phyloP scores from a whole-genome alignment of 2,113 vertebrate genomes.

The Cricetomys ansorgei region DNA sequence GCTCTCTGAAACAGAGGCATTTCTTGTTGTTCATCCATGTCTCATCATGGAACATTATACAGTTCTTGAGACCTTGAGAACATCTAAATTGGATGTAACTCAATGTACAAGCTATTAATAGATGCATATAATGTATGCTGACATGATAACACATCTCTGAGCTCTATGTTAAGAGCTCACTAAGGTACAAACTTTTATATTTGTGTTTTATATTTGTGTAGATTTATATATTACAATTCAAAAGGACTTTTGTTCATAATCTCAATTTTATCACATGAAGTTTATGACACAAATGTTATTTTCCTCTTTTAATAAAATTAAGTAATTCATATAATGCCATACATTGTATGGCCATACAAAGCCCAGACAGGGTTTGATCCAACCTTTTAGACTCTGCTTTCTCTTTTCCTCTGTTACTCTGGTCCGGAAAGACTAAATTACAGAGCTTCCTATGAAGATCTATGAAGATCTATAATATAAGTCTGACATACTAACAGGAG shows the following conservation, averaged over 20 bases:
- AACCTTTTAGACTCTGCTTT: background rate
- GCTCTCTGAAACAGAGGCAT: background rate
- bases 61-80: background rate
- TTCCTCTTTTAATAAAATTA: background rate
- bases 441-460: background rate
- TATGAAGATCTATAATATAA: background rate
- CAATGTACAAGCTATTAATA: background rate
- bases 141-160: background rate
- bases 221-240: background rate
- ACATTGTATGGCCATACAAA: background rate
- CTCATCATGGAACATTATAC: background rate
- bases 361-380: background rate
- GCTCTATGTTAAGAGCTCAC: conserved; percentile 1
- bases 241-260: conserved; percentile 5
- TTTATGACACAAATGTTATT: background rate
- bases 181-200: background rate
- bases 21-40: background rate
- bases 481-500: background rate
- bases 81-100: background rate
- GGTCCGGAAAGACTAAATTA: background rate
- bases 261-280: background rate
- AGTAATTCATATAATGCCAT: background rate
- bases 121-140: background rate
- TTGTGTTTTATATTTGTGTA: background rate
- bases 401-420: background rate